A percentile compares a stretch with the other conserved stretches of the same genome.
Evolutionary conservation across 2,797 vertebrate species (phyloP).

Genomic region (Artibeus jamaicensis): DNA sequence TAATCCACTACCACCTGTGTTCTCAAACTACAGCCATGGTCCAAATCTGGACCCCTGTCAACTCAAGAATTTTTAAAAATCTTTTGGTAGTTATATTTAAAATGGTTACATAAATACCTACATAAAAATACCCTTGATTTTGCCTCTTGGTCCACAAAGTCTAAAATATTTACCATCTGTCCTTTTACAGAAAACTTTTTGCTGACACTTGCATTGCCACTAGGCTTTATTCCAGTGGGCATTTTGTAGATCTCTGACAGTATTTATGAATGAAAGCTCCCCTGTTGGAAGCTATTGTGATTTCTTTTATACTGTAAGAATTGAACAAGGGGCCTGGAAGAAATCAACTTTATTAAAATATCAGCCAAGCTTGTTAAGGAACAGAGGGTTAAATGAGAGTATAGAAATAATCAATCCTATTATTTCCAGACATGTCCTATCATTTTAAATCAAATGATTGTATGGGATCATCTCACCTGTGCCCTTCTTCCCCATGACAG

Average conservation of each 20-base stretch:
- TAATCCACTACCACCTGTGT: background rate
- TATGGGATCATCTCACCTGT: background rate
- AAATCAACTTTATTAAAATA: background rate
- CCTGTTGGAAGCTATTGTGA: background rate
- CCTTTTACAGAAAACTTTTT: background rate
- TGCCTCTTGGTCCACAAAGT: background rate
- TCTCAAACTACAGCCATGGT: background rate
- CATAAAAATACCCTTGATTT: background rate
- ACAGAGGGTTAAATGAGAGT: background rate
- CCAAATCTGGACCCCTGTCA: background rate
- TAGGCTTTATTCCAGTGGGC: background rate
- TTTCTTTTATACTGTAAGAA: background rate
- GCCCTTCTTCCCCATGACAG: background rate
- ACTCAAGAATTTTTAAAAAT: background rate
- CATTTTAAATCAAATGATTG: constrained; percentile 6
- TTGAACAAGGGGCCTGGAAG: background rate
- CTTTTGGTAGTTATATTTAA: background rate
- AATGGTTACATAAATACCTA: background rate
- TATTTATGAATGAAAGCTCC: background rate
- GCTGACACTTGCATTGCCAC: background rate
- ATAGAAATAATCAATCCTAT: background rate
- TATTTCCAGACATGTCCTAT: background rate
- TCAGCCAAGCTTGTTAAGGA: background rate
- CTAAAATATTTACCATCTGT: constrained; percentile 18
- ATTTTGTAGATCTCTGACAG: background rate